Base-by-base conservation (phyloP, 2,113 vertebrate genomes). In the Puntigrus tetrazona region DNA sequence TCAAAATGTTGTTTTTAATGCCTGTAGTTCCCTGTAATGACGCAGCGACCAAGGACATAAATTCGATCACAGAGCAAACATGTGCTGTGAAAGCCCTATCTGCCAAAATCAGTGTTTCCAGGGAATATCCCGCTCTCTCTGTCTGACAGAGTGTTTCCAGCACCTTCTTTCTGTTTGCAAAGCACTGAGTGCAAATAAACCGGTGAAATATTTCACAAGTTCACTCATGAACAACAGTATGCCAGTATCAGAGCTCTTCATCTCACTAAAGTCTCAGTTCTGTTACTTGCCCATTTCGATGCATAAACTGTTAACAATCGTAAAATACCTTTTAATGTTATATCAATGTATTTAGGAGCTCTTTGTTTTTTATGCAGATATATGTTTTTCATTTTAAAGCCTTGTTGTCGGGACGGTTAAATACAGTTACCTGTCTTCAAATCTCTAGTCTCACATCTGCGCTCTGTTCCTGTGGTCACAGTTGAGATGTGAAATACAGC, bases 371-470 rank as follows among this genome's bases (percentile, higher is more conserved):
- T 52, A 7, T 22, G 8, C 34, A 59, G 76, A 5, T n/a, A 59
- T 77, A 73, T 67, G 83, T 85, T 57, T 79, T 85, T 74, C 5
- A 50, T 63, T 87, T 85, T 84, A 86, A 34, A 59, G 25, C 70
- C 82, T 81, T 91, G 88, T 89, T 74, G 38, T 67, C 76, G 47
- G 38, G 80, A 84, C 20, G 9, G 83, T 88, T 87, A 81, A 43
- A 7, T 84, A 85, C 47, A 81, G 82, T 85, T 88, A 90, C 91
- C 85, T 91, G 87, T 88, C 86, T 87, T 84, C 86, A 89, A 90
- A 87, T 90, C 90, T 88, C 89, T 36, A 10, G 41, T 57, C 87
- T 81, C 85, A 82, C 79, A 69, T 89, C 73, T 79, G 83, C 38
- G 41, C 27, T 69, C 77, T 76, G 59, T 27, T 85, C 13, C 43